Evolutionary conservation across 2,113 vertebrate genomes (phyloP).

Genomic region (Myanophis thanlyinensis): DNA sequence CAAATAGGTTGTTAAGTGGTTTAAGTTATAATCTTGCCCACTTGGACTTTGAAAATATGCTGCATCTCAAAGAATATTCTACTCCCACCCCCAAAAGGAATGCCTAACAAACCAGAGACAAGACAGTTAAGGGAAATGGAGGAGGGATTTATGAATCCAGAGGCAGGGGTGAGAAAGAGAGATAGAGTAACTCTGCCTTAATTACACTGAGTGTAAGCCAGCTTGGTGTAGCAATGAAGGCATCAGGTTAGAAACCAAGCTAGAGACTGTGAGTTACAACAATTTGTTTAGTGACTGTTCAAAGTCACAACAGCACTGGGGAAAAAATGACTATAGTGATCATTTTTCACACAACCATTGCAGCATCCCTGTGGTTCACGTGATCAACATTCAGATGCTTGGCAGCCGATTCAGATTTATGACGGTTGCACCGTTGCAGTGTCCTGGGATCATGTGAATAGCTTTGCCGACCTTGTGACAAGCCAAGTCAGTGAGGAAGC

Average conservation of each 20-base stretch:
- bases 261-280: not conserved
- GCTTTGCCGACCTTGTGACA: too few relatives aligned
- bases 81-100: not conserved
- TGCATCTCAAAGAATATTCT: not conserved
- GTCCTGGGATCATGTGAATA: too few relatives aligned
- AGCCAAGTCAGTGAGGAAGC: too few relatives aligned
- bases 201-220: not conserved
- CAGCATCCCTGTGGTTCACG: too few relatives aligned
- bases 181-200: not conserved
- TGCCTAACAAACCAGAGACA: not conserved
- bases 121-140: not conserved
- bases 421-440: too few relatives aligned
- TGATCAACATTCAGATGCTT: too few relatives aligned
- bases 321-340: too few relatives aligned
- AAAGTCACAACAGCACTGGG: too few relatives aligned
- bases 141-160: not conserved
- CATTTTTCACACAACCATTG: too few relatives aligned
- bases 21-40: not conserved
- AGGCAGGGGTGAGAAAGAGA: not conserved
- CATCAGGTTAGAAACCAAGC: not conserved
- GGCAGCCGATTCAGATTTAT: too few relatives aligned
- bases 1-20: not conserved
- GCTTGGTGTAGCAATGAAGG: not conserved
- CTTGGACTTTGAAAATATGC: not conserved
- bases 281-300: too few relatives aligned